Conservation (phyloP, 2,888 invertebrate genomes). For the Caenorhabditis panamensis region DNA sequence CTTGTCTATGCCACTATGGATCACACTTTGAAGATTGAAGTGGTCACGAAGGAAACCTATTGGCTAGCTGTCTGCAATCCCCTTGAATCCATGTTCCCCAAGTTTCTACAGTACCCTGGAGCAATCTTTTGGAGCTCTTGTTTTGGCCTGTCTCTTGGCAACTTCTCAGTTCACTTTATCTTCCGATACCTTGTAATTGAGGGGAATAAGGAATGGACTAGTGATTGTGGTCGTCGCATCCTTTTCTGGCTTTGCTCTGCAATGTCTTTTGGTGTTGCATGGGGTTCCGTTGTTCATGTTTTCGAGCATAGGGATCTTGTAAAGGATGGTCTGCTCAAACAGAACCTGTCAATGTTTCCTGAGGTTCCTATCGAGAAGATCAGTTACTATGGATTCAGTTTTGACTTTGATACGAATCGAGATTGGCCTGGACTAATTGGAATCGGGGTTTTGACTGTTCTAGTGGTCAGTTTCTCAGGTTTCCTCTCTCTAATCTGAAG, state of each 20-base stretch:
- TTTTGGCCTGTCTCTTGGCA: slow-evolving; percentile 1
- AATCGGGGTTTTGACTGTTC: too few species aligned
- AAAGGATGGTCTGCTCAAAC: neutral
- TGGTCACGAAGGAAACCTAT: neutral
- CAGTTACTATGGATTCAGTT: too few species aligned
- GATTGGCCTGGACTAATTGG: too few species aligned
- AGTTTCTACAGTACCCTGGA: neutral
- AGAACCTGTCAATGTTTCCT: too few species aligned
- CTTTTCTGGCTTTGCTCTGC: neutral
- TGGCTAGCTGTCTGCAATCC: slow-evolving; percentile 8
- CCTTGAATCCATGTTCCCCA: neutral
- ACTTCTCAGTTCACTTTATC: slow-evolving; percentile 21
- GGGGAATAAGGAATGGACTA: neutral
- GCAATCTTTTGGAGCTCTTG: slow-evolving; percentile 20
- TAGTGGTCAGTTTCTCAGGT: too few species aligned
- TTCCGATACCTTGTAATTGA: slow-evolving; percentile 10
- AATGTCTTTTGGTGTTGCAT: neutral
- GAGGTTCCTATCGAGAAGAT: too few species aligned
- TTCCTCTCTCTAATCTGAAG: too few species aligned
- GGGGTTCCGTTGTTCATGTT: neutral
- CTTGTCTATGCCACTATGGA: slow-evolving; percentile 6
- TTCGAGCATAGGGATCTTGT: neutral
- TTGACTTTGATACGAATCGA: too few species aligned
- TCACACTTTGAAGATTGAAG: neutral
- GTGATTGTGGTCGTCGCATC: neutral